Conservation (phyloP, 2,888 invertebrate species). For the Drosophila basisetae region DNA sequence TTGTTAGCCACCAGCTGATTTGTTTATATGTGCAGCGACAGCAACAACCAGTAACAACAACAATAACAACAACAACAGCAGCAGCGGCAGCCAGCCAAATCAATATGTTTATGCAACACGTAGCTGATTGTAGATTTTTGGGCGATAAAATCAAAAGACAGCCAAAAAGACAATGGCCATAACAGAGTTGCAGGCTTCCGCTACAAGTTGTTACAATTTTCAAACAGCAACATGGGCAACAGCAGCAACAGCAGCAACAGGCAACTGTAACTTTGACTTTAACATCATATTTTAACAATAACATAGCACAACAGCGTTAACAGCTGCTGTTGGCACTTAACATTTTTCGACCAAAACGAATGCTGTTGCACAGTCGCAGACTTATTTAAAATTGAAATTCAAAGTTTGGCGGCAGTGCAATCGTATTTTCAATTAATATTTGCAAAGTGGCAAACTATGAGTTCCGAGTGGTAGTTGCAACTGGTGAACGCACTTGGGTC, state of each 20-base stretch:
- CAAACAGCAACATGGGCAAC: not conserved
- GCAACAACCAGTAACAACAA: conserved; percentile 38
- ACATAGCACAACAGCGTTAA: conserved; percentile 3
- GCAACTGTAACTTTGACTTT: not conserved
- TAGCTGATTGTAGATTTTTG: conserved; percentile 64
- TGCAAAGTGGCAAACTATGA: conserved; percentile 19
- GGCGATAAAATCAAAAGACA: conserved; percentile 67
- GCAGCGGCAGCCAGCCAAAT: conserved; percentile 51
- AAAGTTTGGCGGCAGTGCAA: conserved; percentile 31
- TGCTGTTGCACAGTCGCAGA: not conserved
- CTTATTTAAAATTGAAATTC: conserved; percentile 4
- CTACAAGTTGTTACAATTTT: conserved; percentile 65
- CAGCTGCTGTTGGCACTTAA: conserved; percentile 23
- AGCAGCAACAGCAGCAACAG: conserved; percentile 4
- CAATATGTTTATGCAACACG: conserved; percentile 78
- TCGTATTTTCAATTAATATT: conserved; percentile 68
- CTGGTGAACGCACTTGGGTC: conserved; percentile 59
- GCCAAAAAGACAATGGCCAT: conserved; percentile 63
- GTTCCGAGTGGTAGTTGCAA: conserved; percentile 36
- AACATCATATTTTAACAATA: conserved; percentile 6
- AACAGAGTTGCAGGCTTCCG: conserved; percentile 59
- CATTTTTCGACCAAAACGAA: conserved; percentile 64
- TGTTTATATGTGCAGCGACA: conserved; percentile 74
- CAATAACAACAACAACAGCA: conserved; percentile 35
- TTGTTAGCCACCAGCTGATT: conserved; percentile 74